A percentile compares a stretch with the other conserved stretches of the same genome.
Evolutionary conservation across 1,140 invertebrate species (phyloP).

Genomic region (Macrostomum lignano): DNA sequence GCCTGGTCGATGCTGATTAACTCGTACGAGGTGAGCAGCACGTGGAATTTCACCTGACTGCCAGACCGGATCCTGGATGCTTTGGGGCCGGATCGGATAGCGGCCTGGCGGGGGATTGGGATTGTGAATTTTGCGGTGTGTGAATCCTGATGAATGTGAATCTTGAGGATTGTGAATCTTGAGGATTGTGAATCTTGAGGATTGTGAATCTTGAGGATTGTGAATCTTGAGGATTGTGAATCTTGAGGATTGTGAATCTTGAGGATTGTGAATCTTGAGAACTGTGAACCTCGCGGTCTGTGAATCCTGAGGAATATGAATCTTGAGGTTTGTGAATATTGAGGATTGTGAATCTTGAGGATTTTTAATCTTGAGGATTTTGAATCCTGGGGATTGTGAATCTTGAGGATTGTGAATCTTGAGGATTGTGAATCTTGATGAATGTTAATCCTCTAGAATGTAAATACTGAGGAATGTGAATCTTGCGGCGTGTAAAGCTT

Average conservation of each 20-base stretch:
- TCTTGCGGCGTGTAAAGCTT: background rate
- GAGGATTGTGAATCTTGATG: background rate
- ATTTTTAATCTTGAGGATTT: no score
- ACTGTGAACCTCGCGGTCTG: background rate
- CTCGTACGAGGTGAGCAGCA: conserved; percentile 88
- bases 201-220: background rate
- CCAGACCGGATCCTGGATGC: conserved; percentile 47
- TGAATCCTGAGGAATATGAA: background rate
- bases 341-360: background rate
- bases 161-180: background rate
- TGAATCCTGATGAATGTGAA: conserved; percentile 2
- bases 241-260: background rate
- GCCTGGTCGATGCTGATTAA: conserved; percentile 82
- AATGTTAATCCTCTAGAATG: background rate
- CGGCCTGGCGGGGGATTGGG: conserved; percentile 50
- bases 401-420: background rate
- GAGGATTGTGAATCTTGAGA: no score
- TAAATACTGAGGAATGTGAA: background rate
- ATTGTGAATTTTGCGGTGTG: conserved; percentile 5
- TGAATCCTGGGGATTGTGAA: no score
- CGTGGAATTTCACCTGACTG: conserved; percentile 74
- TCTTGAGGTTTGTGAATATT: background rate
- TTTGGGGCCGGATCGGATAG: conserved; percentile 47
- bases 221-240: background rate
- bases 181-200: background rate